Evolutionary conservation across 1,140 invertebrate species (phyloP).

Genomic region (Eciton burchellii): DNA sequence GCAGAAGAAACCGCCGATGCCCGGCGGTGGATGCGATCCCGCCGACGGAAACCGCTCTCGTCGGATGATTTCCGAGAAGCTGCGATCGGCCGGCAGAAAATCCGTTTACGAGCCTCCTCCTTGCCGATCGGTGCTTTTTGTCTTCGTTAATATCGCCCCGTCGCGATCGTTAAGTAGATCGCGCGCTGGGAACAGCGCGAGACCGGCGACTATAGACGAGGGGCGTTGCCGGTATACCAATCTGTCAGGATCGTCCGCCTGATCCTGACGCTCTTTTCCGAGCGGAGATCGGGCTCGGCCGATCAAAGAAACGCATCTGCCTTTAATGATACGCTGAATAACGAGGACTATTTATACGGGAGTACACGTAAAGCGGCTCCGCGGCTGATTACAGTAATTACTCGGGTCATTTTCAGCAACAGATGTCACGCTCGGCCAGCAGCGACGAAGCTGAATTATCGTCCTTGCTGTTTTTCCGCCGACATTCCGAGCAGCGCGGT

Average conservation of each 20-base stretch:
- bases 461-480: background rate
- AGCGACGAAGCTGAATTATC: background rate
- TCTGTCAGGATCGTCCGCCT: conserved; percentile 43
- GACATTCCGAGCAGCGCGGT: background rate
- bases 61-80: conserved; percentile 54
- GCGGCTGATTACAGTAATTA: conserved; percentile 17
- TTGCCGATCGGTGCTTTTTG: conserved; percentile 59
- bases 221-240: conserved; percentile 55
- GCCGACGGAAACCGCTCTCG: conserved; percentile 36
- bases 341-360: conserved; percentile 33
- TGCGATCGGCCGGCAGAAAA: conserved; percentile 55
- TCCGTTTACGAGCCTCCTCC: conserved; percentile 49
- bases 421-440: no score
- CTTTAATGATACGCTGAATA: conserved; percentile 49
- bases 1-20: conserved; percentile 42
- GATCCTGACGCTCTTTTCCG: conserved; percentile 46
- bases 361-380: background rate
- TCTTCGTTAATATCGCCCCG: conserved; percentile 61
- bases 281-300: conserved; percentile 1
- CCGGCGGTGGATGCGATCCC: conserved; percentile 49
- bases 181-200: conserved; percentile 22
- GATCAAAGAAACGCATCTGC: conserved; percentile 37
- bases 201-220: conserved; percentile 48
- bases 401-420: no score
- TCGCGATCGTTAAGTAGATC: conserved; percentile 59